Evolutionary conservation across 2,113 vertebrate genomes (phyloP).

Genomic region (Mohoua ochrocephala): DNA sequence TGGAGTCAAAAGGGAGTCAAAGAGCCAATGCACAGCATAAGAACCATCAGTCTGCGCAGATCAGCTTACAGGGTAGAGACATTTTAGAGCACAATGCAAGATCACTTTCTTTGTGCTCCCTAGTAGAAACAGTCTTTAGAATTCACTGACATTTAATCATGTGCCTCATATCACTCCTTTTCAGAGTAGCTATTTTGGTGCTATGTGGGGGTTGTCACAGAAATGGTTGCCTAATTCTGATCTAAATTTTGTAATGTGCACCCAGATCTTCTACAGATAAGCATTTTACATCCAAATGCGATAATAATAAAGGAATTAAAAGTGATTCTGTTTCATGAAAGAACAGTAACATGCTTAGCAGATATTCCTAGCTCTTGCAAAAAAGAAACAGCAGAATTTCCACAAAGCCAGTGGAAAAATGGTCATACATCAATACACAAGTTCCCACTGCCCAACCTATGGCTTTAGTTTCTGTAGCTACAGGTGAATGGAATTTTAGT

Average conservation of each 20-base stretch:
- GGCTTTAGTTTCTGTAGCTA: neutral
- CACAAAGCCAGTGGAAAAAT: neutral
- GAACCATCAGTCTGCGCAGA: neutral
- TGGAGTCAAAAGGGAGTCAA: neutral
- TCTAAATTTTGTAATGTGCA: constrained; percentile 40
- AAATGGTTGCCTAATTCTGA: constrained; percentile 52
- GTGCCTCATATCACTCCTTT: constrained; percentile 58
- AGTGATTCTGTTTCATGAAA: neutral
- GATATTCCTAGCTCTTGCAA: neutral
- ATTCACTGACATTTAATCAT: constrained; percentile 65
- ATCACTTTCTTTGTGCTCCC: constrained; percentile 53
- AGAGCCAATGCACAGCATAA: neutral
- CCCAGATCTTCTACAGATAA: constrained; percentile 9
- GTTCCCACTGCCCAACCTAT: neutral
- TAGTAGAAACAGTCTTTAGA: constrained; percentile 57
- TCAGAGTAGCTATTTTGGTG: constrained; percentile 52
- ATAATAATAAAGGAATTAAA: constrained; percentile 4
- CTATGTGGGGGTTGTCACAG: constrained; percentile 46
- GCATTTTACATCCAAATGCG: neutral
- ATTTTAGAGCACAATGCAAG: constrained; percentile 41
- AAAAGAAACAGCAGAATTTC: neutral
- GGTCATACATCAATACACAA: neutral
- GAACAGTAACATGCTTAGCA: neutral
- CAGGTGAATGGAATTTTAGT: neutral
- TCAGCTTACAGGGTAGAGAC: neutral